Evolutionary conservation across 2,888 invertebrate genomes (phyloP), one percentile per base, ranked within the genome.

Genomic region (Thymelicus lineola): DNA sequence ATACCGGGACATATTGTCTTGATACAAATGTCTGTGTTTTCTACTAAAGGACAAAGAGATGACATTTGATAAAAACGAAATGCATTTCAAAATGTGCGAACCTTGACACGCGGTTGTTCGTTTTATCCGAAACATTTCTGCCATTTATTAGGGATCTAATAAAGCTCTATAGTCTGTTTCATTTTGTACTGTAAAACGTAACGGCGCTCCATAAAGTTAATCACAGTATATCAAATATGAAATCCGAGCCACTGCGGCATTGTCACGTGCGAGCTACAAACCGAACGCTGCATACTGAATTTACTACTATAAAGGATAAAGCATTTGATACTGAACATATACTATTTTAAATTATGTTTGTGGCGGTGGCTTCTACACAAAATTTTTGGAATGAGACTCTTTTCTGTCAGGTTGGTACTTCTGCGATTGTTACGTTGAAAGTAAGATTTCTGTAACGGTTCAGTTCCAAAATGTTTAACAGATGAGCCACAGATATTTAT

Each of bases 211-310:
- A 73, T 78, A 78, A 81, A 81, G 77, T 77, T 84, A 83, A 86
- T 84, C 80, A 77, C 77, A 74, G 78, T 78, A 77, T 82, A 81
- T 84, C 80, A 81, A 78, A 76, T 76, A 76, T 73, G 74, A 79
- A 85, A 86, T 83, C 83, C 83, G 78, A 78, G 76, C 77, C 77
- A 80, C 75, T 82, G 82, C 82, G 73, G 77, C 78, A 80, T 79
- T 77, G 84, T 85, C 86, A 86, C 86, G 84, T 82, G 83, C 84
- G 74, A 76, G 69, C 69, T 67, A 70, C 71, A 73, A 76, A 75
- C 76, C 72, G 71, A 75, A 73, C 73, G 73, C 72, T 71, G 79
- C 79, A 79, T 79, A 75, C 70, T 75, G 72, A 45, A 28, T 20
- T 42, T 45, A 58, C 57, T 63, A 14, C 57, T 38, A 48, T 63